Evolutionary conservation across 2,888 invertebrate species (phyloP).

Genomic region (Cerastis leucographa): DNA sequence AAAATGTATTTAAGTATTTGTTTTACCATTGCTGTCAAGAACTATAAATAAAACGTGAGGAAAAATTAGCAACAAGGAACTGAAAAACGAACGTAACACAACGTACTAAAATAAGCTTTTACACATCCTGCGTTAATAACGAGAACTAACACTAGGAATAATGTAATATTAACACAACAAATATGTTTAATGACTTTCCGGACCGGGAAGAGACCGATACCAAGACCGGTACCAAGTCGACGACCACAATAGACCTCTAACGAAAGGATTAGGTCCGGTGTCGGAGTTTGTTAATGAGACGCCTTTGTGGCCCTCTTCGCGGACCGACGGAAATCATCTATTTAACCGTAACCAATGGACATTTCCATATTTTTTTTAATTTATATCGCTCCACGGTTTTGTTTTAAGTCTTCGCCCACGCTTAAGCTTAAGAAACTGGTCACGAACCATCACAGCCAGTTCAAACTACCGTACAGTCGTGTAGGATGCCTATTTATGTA

Average conservation of each 20-base stretch:
- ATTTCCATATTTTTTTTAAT: slow-evolving; percentile 77
- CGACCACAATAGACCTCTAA: slow-evolving; percentile 86
- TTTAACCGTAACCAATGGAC: slow-evolving; percentile 84
- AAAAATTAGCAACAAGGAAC: slow-evolving; percentile 5
- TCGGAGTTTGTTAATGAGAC: slow-evolving; percentile 86
- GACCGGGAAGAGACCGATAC: slow-evolving; percentile 47
- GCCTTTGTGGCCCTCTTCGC: slow-evolving; percentile 82
- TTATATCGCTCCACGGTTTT: slow-evolving; percentile 75
- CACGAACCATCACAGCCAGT: slow-evolving; percentile 59
- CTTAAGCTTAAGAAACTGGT: slow-evolving; percentile 66
- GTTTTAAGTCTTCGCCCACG: slow-evolving; percentile 78
- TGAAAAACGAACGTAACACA: slow-evolving; percentile 32
- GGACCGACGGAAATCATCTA: slow-evolving; percentile 85
- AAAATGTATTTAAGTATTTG: no score
- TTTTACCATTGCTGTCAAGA: background rate
- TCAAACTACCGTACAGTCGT: slow-evolving; percentile 59
- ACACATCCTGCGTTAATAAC: slow-evolving; percentile 30
- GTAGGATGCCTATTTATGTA: slow-evolving; percentile 63
- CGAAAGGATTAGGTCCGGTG: slow-evolving; percentile 89
- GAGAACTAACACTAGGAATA: slow-evolving; percentile 59
- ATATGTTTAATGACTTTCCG: slow-evolving; percentile 70
- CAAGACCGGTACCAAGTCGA: slow-evolving; percentile 57
- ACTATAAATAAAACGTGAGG: background rate
- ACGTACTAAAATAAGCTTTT: slow-evolving; percentile 44
- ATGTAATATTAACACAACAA: slow-evolving; percentile 74